Percentiles rank a stretch among this genome's conserved stretches.
Evolutionary conservation across 2,113 vertebrate genomes (phyloP).

Genomic region (Mustela lutreola): DNA sequence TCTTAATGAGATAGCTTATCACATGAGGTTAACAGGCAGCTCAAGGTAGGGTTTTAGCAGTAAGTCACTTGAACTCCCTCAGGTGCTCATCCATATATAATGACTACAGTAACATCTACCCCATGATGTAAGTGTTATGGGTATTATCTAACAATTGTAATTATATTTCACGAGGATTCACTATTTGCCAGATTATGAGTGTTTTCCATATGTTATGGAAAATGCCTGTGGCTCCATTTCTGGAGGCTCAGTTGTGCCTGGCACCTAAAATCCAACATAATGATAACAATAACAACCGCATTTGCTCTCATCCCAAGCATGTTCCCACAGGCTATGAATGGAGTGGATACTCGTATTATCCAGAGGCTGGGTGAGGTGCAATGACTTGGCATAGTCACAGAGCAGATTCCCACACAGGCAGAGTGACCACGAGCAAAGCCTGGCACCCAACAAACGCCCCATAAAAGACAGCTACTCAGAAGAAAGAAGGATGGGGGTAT

Average conservation of each 20-base stretch:
- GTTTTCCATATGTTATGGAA: neutral
- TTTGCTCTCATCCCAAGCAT: neutral
- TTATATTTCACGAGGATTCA: neutral
- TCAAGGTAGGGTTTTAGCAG: conserved; percentile 35
- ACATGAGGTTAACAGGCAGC: neutral
- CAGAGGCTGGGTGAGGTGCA: neutral
- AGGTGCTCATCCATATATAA: neutral
- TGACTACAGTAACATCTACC: neutral
- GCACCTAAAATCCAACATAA: neutral
- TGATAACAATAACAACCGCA: neutral
- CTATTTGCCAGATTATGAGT: neutral
- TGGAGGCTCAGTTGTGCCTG: no score
- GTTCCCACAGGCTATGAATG: neutral
- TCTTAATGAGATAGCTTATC: conserved; percentile 51
- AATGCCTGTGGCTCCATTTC: no score
- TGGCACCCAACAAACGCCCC: neutral
- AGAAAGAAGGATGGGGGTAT: neutral
- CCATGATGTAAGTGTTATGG: neutral
- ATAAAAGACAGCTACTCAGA: neutral
- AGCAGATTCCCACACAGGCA: neutral
- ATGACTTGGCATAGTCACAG: neutral
- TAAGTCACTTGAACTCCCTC: conserved; percentile 1
- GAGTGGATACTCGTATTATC: neutral
- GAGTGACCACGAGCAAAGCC: neutral
- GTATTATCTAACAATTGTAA: neutral